Evolutionary conservation across 2,113 vertebrate genomes (phyloP).

Genomic region (Rafetus swinhoei): DNA sequence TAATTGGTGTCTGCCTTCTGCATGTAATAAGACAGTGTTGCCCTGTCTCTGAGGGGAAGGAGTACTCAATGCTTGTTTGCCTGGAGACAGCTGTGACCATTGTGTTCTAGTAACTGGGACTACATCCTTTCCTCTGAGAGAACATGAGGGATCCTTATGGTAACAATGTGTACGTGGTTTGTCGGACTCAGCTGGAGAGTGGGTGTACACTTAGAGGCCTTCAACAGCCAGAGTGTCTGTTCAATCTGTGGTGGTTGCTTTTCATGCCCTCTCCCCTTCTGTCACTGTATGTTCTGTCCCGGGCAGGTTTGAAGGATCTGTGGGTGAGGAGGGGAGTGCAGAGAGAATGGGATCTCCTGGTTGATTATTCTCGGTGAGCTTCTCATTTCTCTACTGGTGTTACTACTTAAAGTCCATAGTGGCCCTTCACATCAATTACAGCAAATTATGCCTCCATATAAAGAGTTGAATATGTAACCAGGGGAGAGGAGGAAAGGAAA

Average conservation of each 20-base stretch:
- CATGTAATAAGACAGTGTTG: not conserved
- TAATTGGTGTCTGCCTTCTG: not conserved
- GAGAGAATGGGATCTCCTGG: not conserved
- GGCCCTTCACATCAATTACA: not conserved
- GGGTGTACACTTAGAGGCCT: rapidly evolving
- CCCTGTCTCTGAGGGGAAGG: not conserved
- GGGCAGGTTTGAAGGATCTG: not conserved
- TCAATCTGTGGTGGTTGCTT: not conserved
- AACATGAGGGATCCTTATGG: constrained; percentile 2
- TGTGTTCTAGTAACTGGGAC: constrained; percentile 10
- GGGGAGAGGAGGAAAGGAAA: not conserved
- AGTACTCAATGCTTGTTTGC: not conserved
- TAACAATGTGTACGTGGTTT: not conserved
- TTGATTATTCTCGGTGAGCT: not conserved
- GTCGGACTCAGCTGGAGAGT: constrained; percentile 37
- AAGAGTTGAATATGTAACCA: not conserved
- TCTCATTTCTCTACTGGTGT: constrained; percentile 17
- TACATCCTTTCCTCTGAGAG: constrained; percentile 46
- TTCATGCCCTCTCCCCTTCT: not conserved
- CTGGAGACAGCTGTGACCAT: not conserved
- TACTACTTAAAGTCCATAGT: not conserved
- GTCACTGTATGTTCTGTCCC: not conserved
- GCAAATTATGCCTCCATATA: not conserved
- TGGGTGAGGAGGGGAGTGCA: not conserved
- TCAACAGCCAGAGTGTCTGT: not conserved